These are phyloP conservation scores for Anhinga anhinga DNA, from an alignment of 2,113 vertebrate genomes.

Conservation along the genomic window DNA sequence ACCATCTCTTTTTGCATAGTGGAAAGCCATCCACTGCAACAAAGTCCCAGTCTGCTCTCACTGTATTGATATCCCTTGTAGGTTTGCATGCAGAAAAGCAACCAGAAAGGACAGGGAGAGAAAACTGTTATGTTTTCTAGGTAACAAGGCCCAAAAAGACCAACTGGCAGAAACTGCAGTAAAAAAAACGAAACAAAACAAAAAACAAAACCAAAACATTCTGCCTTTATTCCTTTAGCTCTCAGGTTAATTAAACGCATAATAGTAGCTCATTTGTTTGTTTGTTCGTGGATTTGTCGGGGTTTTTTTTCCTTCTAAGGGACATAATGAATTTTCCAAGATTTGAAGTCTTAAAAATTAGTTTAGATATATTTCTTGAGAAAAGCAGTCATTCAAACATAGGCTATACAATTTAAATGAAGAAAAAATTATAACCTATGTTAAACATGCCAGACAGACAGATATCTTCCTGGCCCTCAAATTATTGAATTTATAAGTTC, in stretches of 20 bases:
- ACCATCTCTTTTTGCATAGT: not conserved
- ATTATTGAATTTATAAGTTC: not conserved
- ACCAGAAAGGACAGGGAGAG: not conserved
- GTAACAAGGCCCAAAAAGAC: not conserved
- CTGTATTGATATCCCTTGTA: not conserved
- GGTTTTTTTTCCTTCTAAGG: not conserved
- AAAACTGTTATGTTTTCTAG: not conserved
- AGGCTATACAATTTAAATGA: too few relatives aligned
- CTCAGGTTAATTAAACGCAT: not conserved
- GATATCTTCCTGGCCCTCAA: not conserved
- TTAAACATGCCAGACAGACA: not conserved
- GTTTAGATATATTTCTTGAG: not conserved
- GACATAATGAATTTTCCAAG: not conserved
- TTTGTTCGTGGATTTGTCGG: not conserved
- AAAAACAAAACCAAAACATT: not conserved
- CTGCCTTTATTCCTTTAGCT: not conserved
- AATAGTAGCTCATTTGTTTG: accelerated
- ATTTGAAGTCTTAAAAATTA: not conserved
- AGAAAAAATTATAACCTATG: too few relatives aligned
- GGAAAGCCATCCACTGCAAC: not conserved
- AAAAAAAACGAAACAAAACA: not conserved
- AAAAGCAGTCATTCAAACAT: not conserved
- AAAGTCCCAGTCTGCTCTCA: not conserved
- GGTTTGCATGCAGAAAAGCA: not conserved
- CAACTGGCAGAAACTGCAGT: not conserved